Evolutionary conservation across 1,140 invertebrate genomes (phyloP).

Genomic region (Drosophila ananassae): DNA sequence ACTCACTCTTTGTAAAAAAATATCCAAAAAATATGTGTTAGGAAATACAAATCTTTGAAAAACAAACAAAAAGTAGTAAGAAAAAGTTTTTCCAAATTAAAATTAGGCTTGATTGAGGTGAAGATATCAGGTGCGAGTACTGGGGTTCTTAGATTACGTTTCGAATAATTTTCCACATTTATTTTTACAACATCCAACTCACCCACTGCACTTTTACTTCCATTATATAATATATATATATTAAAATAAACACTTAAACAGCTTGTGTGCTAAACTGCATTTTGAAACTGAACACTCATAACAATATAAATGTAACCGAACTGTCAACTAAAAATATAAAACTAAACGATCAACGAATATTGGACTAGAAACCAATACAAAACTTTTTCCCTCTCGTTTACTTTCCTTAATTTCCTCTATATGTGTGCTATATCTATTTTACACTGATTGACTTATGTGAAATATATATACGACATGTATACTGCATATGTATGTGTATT

Average conservation of each 20-base stretch:
- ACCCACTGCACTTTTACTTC: constrained; percentile 61
- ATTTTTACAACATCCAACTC: constrained; percentile 54
- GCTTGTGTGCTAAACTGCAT: constrained; percentile 55
- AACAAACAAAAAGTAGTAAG: neutral
- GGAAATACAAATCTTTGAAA: neutral
- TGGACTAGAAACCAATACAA: constrained; percentile 41
- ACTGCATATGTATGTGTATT: constrained; percentile 81
- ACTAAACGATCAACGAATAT: constrained; percentile 30
- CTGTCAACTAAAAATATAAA: constrained; percentile 20
- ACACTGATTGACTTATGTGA: constrained; percentile 50
- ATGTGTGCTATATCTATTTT: constrained; percentile 73
- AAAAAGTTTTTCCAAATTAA: neutral
- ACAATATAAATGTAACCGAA: constrained; percentile 52
- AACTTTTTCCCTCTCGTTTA: constrained; percentile 77
- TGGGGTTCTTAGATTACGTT: constrained; percentile 18
- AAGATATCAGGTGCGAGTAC: neutral
- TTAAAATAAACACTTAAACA: constrained; percentile 40
- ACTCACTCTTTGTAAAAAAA: constrained; percentile 20
- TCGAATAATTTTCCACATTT: constrained; percentile 34
- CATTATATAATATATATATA: constrained; percentile 22
- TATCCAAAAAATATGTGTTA: neutral
- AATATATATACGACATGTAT: constrained; percentile 74
- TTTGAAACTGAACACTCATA: constrained; percentile 55
- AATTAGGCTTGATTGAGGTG: neutral
- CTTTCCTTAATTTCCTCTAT: constrained; percentile 46